Conservation (phyloP, 1,140 invertebrate genomes). For the Rhagoletis zephyria region DNA sequence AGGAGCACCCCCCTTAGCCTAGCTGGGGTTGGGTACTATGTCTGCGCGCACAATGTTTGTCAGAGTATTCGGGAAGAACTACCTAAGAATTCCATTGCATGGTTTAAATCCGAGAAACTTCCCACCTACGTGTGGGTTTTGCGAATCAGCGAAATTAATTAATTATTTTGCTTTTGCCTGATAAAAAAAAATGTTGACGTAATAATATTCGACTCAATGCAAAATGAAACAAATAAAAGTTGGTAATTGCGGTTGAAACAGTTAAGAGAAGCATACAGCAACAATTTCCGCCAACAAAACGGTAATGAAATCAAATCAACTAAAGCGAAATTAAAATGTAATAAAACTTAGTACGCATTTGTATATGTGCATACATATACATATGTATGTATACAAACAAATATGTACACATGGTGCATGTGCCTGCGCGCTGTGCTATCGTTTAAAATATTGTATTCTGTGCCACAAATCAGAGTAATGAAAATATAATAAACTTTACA, state of each 20-base stretch:
- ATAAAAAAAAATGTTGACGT: too few species aligned
- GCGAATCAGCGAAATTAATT: too few species aligned
- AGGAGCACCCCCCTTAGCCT: too few species aligned
- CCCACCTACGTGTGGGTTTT: too few species aligned
- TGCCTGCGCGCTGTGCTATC: background rate
- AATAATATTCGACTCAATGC: too few species aligned
- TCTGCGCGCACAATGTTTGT: too few species aligned
- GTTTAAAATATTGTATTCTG: constrained; percentile 15
- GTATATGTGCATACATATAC: background rate
- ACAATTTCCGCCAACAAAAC: constrained; percentile 29
- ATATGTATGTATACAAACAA: too few species aligned
- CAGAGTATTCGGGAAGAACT: too few species aligned
- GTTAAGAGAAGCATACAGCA: constrained; percentile 23
- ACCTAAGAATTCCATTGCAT: too few species aligned
- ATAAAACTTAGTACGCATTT: background rate
- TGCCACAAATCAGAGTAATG: constrained; percentile 49
- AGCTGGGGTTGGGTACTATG: too few species aligned
- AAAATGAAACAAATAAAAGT: background rate
- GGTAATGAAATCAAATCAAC: constrained; percentile 44
- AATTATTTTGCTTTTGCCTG: too few species aligned
- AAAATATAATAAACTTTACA: constrained; percentile 49
- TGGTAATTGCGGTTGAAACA: constrained; percentile 2
- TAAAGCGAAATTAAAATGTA: constrained; percentile 34
- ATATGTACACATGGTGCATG: background rate
- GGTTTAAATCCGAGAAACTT: too few species aligned